Conservation (phyloP, 1,140 invertebrate species). For the Apis dorsata region DNA sequence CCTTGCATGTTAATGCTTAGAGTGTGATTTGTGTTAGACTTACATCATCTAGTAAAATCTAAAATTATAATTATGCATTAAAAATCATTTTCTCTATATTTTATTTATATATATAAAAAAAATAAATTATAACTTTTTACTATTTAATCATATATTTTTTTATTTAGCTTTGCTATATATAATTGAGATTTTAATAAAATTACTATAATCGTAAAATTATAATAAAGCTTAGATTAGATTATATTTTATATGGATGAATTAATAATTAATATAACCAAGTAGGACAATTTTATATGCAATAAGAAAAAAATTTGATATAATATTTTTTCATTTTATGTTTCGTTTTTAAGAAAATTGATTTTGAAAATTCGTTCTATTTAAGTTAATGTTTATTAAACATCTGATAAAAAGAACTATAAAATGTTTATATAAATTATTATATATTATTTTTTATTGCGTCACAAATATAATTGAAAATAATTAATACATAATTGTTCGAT, state of each 20-base stretch:
- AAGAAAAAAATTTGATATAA: too few relatives aligned
- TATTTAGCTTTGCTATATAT: constrained; percentile 51
- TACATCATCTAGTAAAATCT: constrained; percentile 73
- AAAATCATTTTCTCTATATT: constrained; percentile 49
- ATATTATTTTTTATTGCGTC: too few relatives aligned
- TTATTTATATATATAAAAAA: constrained; percentile 24
- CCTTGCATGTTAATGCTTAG: constrained; percentile 77
- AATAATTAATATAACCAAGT: too few relatives aligned
- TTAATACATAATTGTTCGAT: too few relatives aligned
- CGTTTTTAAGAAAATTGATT: too few relatives aligned
- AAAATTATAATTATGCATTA: constrained; percentile 59
- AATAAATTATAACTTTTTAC: constrained; percentile 57
- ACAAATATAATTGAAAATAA: too few relatives aligned
- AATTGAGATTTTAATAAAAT: constrained; percentile 26
- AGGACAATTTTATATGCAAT: too few relatives aligned
- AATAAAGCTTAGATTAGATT: background rate
- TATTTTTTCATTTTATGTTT: too few relatives aligned
- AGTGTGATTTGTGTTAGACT: constrained; percentile 79
- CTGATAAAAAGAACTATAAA: too few relatives aligned
- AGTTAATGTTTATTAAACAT: too few relatives aligned
- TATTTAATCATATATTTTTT: constrained; percentile 63
- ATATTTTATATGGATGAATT: background rate
- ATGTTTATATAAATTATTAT: too few relatives aligned
- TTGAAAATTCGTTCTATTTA: too few relatives aligned
- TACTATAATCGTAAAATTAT: constrained; percentile 21